Base-by-base conservation (phyloP, 2,797 vertebrate species). In the Triplophysa yarkandensis region DNA sequence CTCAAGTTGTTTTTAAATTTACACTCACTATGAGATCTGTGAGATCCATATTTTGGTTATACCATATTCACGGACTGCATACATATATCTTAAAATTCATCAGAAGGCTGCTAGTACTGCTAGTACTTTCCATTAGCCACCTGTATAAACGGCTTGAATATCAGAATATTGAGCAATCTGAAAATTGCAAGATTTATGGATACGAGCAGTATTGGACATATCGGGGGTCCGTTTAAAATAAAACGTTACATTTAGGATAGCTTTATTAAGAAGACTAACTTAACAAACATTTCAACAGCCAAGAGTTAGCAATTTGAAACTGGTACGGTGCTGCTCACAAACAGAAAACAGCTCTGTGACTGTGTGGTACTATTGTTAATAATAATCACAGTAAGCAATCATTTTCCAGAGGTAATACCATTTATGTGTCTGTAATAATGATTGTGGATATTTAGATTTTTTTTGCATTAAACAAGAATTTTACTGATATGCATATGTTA, bases 1-100 rank as follows among this genome's bases (percentile, higher is more conserved):
- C 85, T 86, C 86, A 84, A 86, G 89, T 87, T 89, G 89, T 86
- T 92, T 89, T 88, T 86, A 86, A 86, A 83, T 88, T 86, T 75
- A 16, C 89, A 84, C 88, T 77, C n/a, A n/a, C n/a, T n/a, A n/a
- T n/a, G n/a, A n/a, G n/a, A n/a, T 87, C 82, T 86, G 85, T 90
- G 88, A 84, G 86, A 90, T 86, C 85, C 86, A 78, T 85, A 85
- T 80, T 83, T 36, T 39, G 7, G 23, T 17, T 46, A 30, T 30
- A 46, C 16, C 28, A 30, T 21, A 32, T 32, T 9, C 36, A 39
- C 13, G 3, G 2, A 39, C 13, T 39, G 13, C 36, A 39, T 4
- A 11, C 34, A 30, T 3, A 36, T 36, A 7, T 10, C 6, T 36
- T 36, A 6, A 36, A 36, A 36, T 36, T 2, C 34, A 30, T 36